phyloP scores from a whole-genome alignment of 2,888 invertebrate genomes.

The Ochlodes sylvanus region DNA sequence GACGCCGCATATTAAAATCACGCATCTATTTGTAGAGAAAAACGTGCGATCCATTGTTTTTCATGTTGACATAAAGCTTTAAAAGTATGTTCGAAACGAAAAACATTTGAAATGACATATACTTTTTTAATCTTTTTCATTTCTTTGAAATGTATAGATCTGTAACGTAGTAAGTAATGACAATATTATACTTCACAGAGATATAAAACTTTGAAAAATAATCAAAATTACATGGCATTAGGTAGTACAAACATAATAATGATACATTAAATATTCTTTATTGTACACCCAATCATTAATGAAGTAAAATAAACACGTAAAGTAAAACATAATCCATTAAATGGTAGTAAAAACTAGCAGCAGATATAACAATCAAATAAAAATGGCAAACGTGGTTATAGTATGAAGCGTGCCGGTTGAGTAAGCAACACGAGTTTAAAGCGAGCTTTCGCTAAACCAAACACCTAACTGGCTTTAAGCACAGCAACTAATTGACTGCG shows the following conservation, averaged over 20 bases:
- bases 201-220: too few relatives aligned
- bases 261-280: too few relatives aligned
- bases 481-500: conserved; percentile 16
- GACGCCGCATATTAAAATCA: conserved; percentile 23
- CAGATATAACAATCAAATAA: too few relatives aligned
- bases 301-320: too few relatives aligned
- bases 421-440: conserved; percentile 3
- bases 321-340: too few relatives aligned
- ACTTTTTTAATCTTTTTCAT: background rate
- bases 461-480: conserved; percentile 12
- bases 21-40: conserved; percentile 18
- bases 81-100: conserved; percentile 9
- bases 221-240: too few relatives aligned
- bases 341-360: too few relatives aligned
- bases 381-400: background rate
- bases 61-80: conserved; percentile 16
- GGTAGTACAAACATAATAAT: too few relatives aligned
- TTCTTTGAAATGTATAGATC: background rate
- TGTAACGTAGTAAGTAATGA: too few relatives aligned
- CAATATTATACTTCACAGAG: too few relatives aligned
- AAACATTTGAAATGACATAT: conserved; percentile 11
- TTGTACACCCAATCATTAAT: too few relatives aligned
- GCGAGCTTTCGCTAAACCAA: conserved; percentile 16
- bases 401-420: background rate
- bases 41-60: conserved; percentile 9